phyloP scores from a whole-genome alignment of 2,888 invertebrate species.

The Heliothis peltigera region DNA sequence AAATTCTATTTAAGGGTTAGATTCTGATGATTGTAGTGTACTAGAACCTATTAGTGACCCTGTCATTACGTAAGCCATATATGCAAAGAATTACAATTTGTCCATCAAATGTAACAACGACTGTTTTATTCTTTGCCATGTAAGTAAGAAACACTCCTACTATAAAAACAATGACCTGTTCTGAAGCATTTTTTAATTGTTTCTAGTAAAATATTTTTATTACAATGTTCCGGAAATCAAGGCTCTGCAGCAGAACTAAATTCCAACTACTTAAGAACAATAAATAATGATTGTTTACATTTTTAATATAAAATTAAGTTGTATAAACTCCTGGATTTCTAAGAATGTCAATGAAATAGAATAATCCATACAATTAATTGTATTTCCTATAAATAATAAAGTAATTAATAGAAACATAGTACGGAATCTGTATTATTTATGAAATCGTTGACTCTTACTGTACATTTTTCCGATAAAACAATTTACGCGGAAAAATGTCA shows the following conservation, averaged over 20 bases:
- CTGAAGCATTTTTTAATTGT: background rate
- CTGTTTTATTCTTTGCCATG: no score
- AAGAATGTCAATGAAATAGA: slow-evolving; percentile 35
- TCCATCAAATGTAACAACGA: no score
- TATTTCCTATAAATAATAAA: slow-evolving; percentile 29
- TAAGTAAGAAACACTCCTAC: no score
- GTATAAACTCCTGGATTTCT: slow-evolving; percentile 22
- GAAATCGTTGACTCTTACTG: slow-evolving; percentile 3
- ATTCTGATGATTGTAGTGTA: no score
- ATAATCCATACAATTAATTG: slow-evolving; percentile 37
- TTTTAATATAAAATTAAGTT: slow-evolving; percentile 23
- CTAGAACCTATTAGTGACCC: no score
- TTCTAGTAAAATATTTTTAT: background rate
- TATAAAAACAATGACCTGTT: no score
- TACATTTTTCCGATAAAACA: slow-evolving; percentile 8
- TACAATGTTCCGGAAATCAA: slow-evolving; percentile 6
- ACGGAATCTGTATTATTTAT: slow-evolving; percentile 18
- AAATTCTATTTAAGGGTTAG: no score
- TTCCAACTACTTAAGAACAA: slow-evolving; percentile 5
- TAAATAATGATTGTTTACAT: slow-evolving; percentile 24
- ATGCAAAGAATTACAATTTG: no score
- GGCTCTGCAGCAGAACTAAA: background rate
- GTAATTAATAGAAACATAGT: slow-evolving; percentile 20
- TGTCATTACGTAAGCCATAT: no score
- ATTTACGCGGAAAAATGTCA: slow-evolving; percentile 21